phyloP scores from a whole-genome alignment of 2,797 vertebrate genomes.

The Cyclopterus lumpus region DNA sequence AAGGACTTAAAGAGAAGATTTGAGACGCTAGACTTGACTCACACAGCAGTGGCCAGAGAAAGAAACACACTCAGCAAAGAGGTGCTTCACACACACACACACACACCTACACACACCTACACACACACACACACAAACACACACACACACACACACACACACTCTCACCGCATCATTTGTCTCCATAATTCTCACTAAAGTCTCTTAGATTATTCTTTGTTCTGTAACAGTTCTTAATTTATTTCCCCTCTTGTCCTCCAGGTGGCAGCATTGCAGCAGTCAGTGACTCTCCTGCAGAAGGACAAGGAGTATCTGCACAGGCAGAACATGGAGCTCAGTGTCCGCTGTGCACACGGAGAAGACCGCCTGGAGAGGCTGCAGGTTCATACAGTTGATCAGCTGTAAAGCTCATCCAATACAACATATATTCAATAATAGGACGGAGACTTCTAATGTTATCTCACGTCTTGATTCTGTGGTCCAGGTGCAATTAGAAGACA shows the following conservation, averaged over 20 bases:
- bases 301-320: constrained; percentile 97
- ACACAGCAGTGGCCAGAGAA: constrained; percentile 87
- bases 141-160: not conserved
- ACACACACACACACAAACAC: not conserved
- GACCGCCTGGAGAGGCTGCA: constrained; percentile 95
- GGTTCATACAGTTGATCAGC: constrained; percentile 6
- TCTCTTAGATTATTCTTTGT: not conserved
- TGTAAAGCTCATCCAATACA: not conserved
- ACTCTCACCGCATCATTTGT: not conserved
- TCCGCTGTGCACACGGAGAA: constrained; percentile 93
- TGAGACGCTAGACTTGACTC: constrained; percentile 87
- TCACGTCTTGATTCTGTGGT: constrained; percentile 20
- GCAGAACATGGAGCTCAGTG: constrained; percentile 94
- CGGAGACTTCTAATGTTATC: not conserved
- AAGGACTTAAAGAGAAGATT: constrained; percentile 87
- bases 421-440: not conserved
- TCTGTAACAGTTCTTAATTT: too few relatives aligned
- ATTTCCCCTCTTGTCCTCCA: constrained; percentile 65
- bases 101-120: not conserved
- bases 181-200: not conserved
- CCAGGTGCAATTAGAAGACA: constrained; percentile 91
- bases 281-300: constrained; percentile 92
- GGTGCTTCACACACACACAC: constrained; percentile 76
- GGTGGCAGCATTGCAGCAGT: constrained; percentile 90
- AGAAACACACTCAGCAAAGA: constrained; percentile 90